Percentiles rank a stretch among this genome's conserved stretches.
Conservation (phyloP, 30 jellyfish, hydroid and myxozoan genomes). For the Morbakka virulenta region DNA sequence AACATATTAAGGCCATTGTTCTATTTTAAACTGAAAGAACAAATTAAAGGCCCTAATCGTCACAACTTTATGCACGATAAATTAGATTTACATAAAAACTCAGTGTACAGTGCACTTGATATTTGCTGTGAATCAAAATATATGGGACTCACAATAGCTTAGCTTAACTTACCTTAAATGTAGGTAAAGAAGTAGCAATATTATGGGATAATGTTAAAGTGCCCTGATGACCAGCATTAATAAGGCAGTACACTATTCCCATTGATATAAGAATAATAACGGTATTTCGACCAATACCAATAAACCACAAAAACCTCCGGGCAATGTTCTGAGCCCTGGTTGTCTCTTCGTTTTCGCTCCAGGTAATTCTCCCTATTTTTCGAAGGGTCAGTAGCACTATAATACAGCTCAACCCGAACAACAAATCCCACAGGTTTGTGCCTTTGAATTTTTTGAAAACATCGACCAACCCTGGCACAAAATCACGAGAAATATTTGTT, state of each 20-base stretch:
- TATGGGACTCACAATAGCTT: too few relatives aligned
- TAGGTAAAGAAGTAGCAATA: slow-evolving; percentile 72
- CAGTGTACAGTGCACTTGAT: neutral
- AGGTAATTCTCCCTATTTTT: slow-evolving; percentile 20
- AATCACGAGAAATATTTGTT: slow-evolving; percentile 50
- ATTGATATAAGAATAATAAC: slow-evolving; percentile 48
- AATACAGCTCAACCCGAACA: slow-evolving; percentile 64
- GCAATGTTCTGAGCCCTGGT: neutral
- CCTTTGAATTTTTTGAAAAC: slow-evolving; percentile 40
- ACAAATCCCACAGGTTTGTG: slow-evolving; percentile 70
- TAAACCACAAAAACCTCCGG: slow-evolving; percentile 45
- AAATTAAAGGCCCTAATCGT: neutral
- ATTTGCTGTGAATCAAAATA: too few relatives aligned
- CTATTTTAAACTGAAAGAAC: neutral
- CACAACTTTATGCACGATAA: neutral
- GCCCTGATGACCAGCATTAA: neutral
- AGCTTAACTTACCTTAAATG: slow-evolving; percentile 63
- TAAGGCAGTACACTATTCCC: slow-evolving; percentile 37
- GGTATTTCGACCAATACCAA: slow-evolving; percentile 83
- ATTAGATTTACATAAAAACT: neutral
- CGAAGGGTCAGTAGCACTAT: slow-evolving; percentile 47
- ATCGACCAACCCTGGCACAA: slow-evolving; percentile 25
- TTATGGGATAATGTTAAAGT: slow-evolving; percentile 55
- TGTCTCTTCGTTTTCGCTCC: slow-evolving; percentile 8
- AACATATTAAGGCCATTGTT: neutral